Conservation (phyloP, 2,113 vertebrate species). For the Ondatra zibethicus region DNA sequence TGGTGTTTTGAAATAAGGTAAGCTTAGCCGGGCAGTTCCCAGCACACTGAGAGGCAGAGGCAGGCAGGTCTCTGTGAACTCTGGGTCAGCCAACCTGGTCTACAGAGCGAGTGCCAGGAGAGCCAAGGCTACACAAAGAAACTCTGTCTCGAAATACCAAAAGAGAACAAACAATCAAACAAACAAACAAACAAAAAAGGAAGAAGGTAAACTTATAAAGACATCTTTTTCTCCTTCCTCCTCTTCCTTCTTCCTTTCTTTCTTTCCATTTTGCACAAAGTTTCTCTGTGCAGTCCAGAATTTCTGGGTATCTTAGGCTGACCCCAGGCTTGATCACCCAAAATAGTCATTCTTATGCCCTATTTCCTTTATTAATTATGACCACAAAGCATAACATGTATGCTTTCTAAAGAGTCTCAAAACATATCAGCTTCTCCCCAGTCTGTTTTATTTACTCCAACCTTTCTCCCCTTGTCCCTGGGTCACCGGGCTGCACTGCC, state of each 20-base stretch:
- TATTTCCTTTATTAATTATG: not conserved
- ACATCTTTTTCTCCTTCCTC: not conserved
- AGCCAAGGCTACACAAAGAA: too few relatives aligned
- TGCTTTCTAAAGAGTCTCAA: slow-evolving; percentile 13
- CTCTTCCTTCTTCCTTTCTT: too few relatives aligned
- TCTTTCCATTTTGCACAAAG: not conserved
- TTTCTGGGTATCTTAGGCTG: not conserved
- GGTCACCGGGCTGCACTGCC: not conserved
- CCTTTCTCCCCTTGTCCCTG: not conserved
- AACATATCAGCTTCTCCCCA: not conserved
- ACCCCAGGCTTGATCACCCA: too few relatives aligned
- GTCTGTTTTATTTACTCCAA: not conserved
- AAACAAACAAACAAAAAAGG: too few relatives aligned
- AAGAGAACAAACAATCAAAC: too few relatives aligned
- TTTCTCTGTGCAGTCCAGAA: not conserved
- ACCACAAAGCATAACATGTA: not conserved
- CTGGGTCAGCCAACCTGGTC: too few relatives aligned
- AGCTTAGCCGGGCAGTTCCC: not conserved
- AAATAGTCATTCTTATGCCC: not conserved
- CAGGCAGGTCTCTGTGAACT: too few relatives aligned
- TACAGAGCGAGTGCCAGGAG: too few relatives aligned
- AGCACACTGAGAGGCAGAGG: too few relatives aligned
- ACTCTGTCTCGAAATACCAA: too few relatives aligned
- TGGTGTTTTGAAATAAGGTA: not conserved
- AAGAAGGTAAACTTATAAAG: not conserved